Evolutionary conservation across 2,888 invertebrate species (phyloP), one percentile per base, ranked within the genome.

Genomic region (Euzophera pinguis): DNA sequence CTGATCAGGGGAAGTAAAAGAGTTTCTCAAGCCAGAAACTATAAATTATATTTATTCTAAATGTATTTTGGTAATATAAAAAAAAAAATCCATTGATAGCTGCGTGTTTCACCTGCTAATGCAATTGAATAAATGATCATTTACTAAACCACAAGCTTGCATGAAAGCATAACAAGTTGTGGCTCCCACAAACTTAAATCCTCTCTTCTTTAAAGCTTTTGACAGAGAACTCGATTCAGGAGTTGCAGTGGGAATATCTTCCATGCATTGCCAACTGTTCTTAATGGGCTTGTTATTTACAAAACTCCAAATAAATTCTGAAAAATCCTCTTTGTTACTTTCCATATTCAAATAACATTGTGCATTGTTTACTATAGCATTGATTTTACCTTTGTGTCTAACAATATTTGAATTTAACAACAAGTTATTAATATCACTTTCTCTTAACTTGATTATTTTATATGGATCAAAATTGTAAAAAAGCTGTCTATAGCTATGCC

Each of bases 111-210:
- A 22, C 22, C 51, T 35, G 13, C 27, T 43, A 27, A 43, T 13
- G 71, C 88, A 88, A 43, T 59, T 64, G 39, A 54, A 38, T 39
- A 78, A 55, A 59, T 89, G 89, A 57, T 88, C 88, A 71, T 87
- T 79, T 1, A 89, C 78, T 57, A 89, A 69, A 10, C 89, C 89
- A 73, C 87, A 81, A 38, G 88, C 88, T 71, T 89, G 88, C 88
- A 88, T 88, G 61, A 85, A 88, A 39, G 88, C 81, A 68, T 88
- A 88, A 62, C 87, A 87, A 64, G 74, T 83, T 29, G 74, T 88
- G 22, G 84, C 58, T 0, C 88, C 88, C 12, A 88, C 75, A 73
- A 71, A 89, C 61, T 78, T 85, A 57, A 85, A 88, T 4, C 84
- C 84, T 53, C 62, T 76, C 37, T 69, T 72, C 62, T 84, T 89